Base-by-base conservation (phyloP, 53 echinoderm and acorn worm genomes). In the Actinopyga echinites region DNA sequence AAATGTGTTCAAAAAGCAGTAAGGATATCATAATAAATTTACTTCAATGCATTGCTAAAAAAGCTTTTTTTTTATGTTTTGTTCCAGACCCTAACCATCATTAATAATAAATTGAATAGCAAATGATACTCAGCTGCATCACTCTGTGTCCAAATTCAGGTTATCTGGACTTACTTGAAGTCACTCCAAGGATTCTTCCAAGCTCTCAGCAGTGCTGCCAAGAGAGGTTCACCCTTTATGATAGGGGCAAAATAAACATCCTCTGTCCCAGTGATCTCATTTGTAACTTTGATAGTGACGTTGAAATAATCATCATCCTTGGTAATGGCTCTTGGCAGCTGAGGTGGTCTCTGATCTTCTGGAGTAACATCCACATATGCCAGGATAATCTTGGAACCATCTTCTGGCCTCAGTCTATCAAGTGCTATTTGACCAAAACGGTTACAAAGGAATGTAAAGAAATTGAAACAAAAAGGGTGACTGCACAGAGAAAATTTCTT, bases 241-340 rank as follows among this genome's bases (percentile, higher is more conserved):
- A 38, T 35, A 22, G 35, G 32, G 21, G 35, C 21, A 13, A 20
- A 8, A 35, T 36, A 8, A 68, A 38, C 7, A 22, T 31, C 32
- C 22, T 34, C 35, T 17, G 11, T 19, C 19, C 68, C 68, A 21
- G 68, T 68, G 3, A 68, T 22, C n/a, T 68, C 38, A 38, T 68
- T 68, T 9, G 34, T 68, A n/a, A 68, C 38, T 22, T 68, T 68
- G 68, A 68, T 68, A 21, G n/a, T n/a, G 35, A 68, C 15, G 21
- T 68, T 38, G 38, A 68, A 68, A 22, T 20, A 15, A 8, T 22
- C n/a, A 37, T 68, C 68, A 34, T 37, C 38, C 37, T 37, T 34
- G 32, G 34, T 23, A 34, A 68, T 37, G 19, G 37, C 34, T 31
- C 19, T 19, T 30, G 68, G 68, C 32, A 68, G 38, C 21, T 68